Conservation (phyloP, 2,888 invertebrate species). For the Cataglyphis cursor region DNA sequence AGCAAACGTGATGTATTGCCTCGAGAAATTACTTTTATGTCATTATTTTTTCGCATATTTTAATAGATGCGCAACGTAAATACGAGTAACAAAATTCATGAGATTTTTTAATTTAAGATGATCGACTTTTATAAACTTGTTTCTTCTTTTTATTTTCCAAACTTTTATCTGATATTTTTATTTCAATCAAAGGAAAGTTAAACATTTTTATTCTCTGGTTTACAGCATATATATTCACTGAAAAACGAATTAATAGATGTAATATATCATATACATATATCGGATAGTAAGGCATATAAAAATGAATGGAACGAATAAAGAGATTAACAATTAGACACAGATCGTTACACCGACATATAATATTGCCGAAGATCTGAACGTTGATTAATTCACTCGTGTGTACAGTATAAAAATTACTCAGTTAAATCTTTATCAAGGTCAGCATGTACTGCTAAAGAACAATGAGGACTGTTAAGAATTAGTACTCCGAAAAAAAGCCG, state of each 20-base stretch:
- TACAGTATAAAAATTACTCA: conserved; percentile 28
- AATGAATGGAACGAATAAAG: conserved; percentile 36
- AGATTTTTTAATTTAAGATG: conserved; percentile 8
- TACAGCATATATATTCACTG: conserved; percentile 3
- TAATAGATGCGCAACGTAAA: not conserved
- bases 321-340: conserved; percentile 55
- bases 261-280: not conserved
- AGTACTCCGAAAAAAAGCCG: not conserved
- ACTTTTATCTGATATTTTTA: not conserved
- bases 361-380: conserved; percentile 21
- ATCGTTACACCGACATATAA: conserved; percentile 32
- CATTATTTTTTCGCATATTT: conserved; percentile 10
- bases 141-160: not conserved
- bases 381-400: conserved; percentile 20
- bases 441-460: not conserved
- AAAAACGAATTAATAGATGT: not conserved
- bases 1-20: conserved; percentile 17
- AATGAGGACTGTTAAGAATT: not conserved
- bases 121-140: not conserved
- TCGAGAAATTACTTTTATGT: not conserved
- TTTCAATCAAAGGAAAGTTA: not conserved
- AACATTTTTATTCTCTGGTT: not conserved
- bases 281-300: not conserved
- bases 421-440: not conserved
- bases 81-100: not conserved